These are phyloP conservation scores for Agriopis aurantiaria DNA, from an alignment of 2,888 invertebrate species.

Conservation along the genomic window DNA sequence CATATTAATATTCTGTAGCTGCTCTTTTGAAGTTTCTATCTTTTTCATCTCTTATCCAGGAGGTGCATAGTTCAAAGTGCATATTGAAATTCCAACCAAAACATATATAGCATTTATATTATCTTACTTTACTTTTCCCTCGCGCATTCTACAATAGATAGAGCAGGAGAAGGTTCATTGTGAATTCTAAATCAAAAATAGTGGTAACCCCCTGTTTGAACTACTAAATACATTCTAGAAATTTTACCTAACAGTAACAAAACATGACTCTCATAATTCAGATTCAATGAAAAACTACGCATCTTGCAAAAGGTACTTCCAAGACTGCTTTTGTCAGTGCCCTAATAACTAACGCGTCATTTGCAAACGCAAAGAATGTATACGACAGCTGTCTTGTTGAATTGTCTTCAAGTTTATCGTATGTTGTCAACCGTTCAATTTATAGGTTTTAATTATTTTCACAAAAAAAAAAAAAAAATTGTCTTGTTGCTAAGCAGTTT, in stretches of 20 bases:
- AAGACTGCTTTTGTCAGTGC: not conserved
- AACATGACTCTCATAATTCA: not conserved
- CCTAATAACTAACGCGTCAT: not conserved
- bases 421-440: constrained; percentile 25
- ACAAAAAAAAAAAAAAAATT: constrained; percentile 9
- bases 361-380: constrained; percentile 16
- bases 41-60: not conserved
- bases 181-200: not conserved
- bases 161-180: not conserved
- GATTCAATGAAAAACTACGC: not conserved
- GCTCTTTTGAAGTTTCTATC: too few relatives aligned
- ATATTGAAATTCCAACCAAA: not conserved
- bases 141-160: not conserved
- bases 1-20: not conserved
- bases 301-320: not conserved
- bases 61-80: not conserved
- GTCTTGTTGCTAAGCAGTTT: constrained; percentile 28
- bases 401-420: constrained; percentile 10
- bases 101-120: too few relatives aligned
- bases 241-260: too few relatives aligned
- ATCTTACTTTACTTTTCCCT: too few relatives aligned
- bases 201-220: too few relatives aligned
- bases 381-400: constrained; percentile 3
- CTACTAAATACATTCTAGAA: too few relatives aligned
- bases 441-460: constrained; percentile 24